Conservation (phyloP, 2,797 vertebrate genomes). For the Otolemur crassicaudatus region DNA sequence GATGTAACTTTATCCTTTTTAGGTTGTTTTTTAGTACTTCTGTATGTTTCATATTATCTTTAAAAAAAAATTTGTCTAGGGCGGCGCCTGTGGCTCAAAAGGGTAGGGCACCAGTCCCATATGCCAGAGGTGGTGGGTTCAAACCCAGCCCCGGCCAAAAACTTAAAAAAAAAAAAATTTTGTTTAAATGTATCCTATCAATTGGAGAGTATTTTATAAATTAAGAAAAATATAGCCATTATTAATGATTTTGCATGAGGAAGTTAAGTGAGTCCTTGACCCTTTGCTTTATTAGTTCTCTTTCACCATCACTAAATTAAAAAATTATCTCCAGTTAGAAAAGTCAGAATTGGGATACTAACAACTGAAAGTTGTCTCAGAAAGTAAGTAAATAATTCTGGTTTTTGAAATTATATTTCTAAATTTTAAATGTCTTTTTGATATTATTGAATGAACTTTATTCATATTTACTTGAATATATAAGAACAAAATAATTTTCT, state of each 20-base stretch:
- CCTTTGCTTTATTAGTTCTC: constrained; percentile 7
- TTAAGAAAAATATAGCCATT: constrained; percentile 30
- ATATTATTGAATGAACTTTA: constrained; percentile 56
- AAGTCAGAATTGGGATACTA: constrained; percentile 45
- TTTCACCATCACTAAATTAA: constrained; percentile 29
- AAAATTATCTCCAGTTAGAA: constrained; percentile 36
- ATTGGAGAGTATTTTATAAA: constrained; percentile 8
- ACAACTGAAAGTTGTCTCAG: constrained; percentile 15
- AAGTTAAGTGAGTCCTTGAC: constrained; percentile 24
- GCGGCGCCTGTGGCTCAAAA: too few species aligned
- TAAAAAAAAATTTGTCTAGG: constrained; percentile 28
- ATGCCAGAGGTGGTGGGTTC: too few species aligned
- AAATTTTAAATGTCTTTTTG: constrained; percentile 56
- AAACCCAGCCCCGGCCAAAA: too few species aligned
- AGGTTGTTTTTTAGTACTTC: neutral
- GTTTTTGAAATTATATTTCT: constrained; percentile 37
- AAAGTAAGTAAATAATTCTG: neutral
- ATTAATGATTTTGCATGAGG: constrained; percentile 16
- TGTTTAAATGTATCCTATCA: neutral
- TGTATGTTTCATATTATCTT: constrained; percentile 32
- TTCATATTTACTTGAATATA: constrained; percentile 53
- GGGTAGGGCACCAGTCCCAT: too few species aligned
- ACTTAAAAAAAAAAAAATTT: too few species aligned
- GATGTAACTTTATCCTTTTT: neutral
- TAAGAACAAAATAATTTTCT: constrained; percentile 57